These are phyloP conservation scores for Hoplodrina ambigua DNA, from an alignment of 2,888 invertebrate species.

Conservation along the genomic window DNA sequence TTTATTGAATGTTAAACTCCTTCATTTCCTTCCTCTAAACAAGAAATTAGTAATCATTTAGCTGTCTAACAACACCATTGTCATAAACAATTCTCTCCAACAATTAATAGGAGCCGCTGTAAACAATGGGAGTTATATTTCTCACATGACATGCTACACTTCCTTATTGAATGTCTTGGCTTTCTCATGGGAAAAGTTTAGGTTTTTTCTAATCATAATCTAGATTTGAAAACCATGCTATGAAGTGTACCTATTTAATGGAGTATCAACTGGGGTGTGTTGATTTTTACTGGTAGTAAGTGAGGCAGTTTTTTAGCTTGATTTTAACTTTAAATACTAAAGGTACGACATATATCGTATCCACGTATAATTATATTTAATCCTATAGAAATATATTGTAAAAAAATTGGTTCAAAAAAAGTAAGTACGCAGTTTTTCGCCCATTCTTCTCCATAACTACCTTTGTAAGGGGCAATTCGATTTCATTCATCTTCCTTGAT, in stretches of 20 bases:
- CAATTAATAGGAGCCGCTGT: slow-evolving; percentile 26
- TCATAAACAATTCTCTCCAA: slow-evolving; percentile 46
- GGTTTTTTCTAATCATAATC: neutral
- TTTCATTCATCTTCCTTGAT: no score
- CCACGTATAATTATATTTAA: no score
- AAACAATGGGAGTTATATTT: slow-evolving; percentile 57
- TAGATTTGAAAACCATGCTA: slow-evolving; percentile 20
- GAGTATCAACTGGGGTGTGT: neutral
- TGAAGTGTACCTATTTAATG: neutral
- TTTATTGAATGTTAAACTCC: neutral
- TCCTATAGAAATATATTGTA: no score
- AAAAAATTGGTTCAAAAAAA: no score
- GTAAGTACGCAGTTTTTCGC: no score
- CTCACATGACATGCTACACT: slow-evolving; percentile 51
- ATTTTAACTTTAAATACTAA: no score
- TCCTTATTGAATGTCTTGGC: slow-evolving; percentile 59
- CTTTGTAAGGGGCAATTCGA: no score
- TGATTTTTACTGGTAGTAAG: neutral
- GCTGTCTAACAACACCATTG: slow-evolving; percentile 45
- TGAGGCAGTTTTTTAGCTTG: no score
- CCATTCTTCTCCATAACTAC: no score
- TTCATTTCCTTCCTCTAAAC: neutral
- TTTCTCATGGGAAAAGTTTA: slow-evolving; percentile 54
- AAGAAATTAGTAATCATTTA: slow-evolving; percentile 36
- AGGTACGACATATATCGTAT: no score